A percentile compares a stretch with the other conserved stretches of the same genome.
Conservation (phyloP, 2,113 vertebrate genomes). For the Balaeniceps rex region DNA sequence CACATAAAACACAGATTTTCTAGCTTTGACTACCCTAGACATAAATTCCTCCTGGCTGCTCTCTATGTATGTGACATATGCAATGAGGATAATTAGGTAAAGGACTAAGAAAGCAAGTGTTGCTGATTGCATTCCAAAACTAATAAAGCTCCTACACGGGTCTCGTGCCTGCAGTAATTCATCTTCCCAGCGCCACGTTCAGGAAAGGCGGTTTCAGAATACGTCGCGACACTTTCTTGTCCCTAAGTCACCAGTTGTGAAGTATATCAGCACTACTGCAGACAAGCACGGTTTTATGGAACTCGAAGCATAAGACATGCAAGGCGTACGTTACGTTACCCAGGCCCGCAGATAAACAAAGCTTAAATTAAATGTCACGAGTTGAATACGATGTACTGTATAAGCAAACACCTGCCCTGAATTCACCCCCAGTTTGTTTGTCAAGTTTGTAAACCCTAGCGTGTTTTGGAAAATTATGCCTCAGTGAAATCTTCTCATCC, state of each 20-base stretch:
- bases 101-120: neutral
- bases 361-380: slow-evolving; percentile 25
- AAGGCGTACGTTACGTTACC: neutral
- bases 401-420: slow-evolving; percentile 2
- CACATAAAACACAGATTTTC: neutral
- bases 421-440: neutral
- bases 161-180: neutral
- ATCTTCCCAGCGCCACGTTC: neutral
- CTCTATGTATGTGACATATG: neutral
- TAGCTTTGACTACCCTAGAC: neutral
- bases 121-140: slow-evolving; percentile 22
- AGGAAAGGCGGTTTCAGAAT: neutral
- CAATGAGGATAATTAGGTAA: neutral
- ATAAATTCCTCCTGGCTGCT: slow-evolving; percentile 16
- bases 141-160: neutral
- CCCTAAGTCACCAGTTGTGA: neutral
- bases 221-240: neutral
- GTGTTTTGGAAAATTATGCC: neutral
- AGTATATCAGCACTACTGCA: neutral
- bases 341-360: neutral
- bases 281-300: neutral
- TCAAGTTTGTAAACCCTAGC: neutral
- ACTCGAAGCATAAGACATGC: neutral
- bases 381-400: neutral
- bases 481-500: neutral